Evolutionary conservation across 2,797 vertebrate genomes (phyloP), one percentile per base, ranked within the genome.

Genomic region (Melanotaenia maccullochi): DNA sequence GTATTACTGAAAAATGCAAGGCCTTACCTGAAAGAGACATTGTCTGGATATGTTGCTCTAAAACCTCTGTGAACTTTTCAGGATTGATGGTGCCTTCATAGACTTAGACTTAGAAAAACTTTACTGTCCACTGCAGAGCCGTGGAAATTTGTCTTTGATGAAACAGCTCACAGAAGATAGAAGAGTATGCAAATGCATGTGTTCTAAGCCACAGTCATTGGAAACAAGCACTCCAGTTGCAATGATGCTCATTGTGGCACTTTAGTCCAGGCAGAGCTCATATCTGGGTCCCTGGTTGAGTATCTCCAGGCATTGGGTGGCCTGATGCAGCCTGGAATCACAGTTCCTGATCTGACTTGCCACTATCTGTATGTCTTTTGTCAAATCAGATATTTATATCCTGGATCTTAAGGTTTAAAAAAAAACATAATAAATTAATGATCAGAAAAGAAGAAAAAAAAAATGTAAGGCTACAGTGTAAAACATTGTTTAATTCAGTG

Each of bases 341-440:
- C 51, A 82, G 66, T 61, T 76, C 24, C 20, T 57, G 11, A 81
- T 65, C 54, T 75, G 72, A 38, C 35, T 28, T 4, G 2, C 3
- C 16, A 70, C 1, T 56, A 59, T 80, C 58, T 84, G 55, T 4
- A 25, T 3, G 2, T 76, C 38, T 16, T 44, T 60, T 0, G 52
- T 69, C 59, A 66, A 58, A 71, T 84, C 76, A 36, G 57, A 76
- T 68, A 85, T 83, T n/a, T 81, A n/a, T 68, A 24, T 75, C 60
- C 13, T 12, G 64, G 30, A 74, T 14, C 85, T 87, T 49, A 33
- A 62, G 20, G 66, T 71, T 14, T 30, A 2, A 0, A 65, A 24
- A 24, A 69, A 58, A 52, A 32, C 55, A 69, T 0, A 25, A 13
- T 47, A 18, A 49, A 28, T 6, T 22, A 55, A 55, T 35, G 5